Percentiles rank a stretch among this genome's conserved stretches.
These are phyloP conservation scores for Myotis findleyi DNA, from an alignment of 2,797 vertebrate species.

Conservation along the genomic window DNA sequence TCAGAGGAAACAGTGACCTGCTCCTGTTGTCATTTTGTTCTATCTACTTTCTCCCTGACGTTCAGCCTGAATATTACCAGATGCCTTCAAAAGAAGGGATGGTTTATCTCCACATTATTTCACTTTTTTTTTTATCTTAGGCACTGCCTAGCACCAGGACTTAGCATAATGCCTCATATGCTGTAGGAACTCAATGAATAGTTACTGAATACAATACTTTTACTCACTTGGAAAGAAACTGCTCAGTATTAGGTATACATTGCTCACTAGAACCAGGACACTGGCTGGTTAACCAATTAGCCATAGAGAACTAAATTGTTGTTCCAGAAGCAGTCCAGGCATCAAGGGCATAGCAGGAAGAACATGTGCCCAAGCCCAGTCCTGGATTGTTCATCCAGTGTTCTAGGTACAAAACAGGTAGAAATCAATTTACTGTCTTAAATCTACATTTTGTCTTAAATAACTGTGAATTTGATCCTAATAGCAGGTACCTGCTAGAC, in stretches of 20 bases:
- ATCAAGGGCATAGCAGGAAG: background rate
- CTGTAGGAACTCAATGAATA: background rate
- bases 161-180: background rate
- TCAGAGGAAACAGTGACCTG: background rate
- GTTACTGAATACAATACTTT: background rate
- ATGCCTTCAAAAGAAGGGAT: background rate
- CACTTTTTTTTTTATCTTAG: background rate
- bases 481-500: background rate
- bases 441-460: constrained; percentile 9
- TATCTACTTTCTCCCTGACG: background rate
- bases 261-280: background rate
- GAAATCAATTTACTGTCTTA: background rate
- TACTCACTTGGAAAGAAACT: background rate
- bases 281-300: background rate
- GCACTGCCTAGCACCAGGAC: background rate
- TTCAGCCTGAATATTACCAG: background rate
- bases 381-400: background rate
- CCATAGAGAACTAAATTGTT: background rate
- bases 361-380: background rate
- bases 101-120: background rate
- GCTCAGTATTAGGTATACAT: background rate
- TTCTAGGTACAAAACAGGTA: background rate
- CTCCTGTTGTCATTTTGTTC: background rate
- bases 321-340: background rate
- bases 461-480: background rate